Evolutionary conservation across 37 sponge, comb jelly and placozoan genomes (phyloP), one percentile per base, ranked within the genome.

Genomic region (Spongilla lacustris): DNA sequence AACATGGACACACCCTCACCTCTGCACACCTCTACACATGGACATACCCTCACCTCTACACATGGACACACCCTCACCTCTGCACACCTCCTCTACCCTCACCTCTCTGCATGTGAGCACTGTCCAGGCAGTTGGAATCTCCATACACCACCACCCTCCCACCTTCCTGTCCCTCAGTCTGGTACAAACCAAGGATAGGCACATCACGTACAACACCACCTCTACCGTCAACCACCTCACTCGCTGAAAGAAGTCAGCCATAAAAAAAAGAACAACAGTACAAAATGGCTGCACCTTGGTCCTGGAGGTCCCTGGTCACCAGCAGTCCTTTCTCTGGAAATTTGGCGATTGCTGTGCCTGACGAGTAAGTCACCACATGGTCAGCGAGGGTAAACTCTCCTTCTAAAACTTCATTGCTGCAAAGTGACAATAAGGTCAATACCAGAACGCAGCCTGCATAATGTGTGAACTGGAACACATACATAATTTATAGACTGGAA

Each of bases 91-190:
- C 58, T 13, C 58, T 22, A 73, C 35, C 9, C 32, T 30, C 68
- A 95, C 95, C 91, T 77, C 74, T 86, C 46, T 89, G 94, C 68
- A 91, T 50, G 94, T 98, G 97, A 46, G 95, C 93, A 73, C 89
- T 91, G 79, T 99, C 99, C 32, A 99, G 78, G 87, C 99, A 99
- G 90, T 96, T 96, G 22, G 98, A 97, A 87, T 99, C 99, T 21
- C 98, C 98, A 72, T 87, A 99, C 26, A 92, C 88, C 1, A 80
- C 95, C 29, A 99, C 75, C 19, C 93, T 82, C 0, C 99, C 98
- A 10, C 96, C 86, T 5, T 23, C 32, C 33, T 75, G 77, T 1
- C 41, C n/a, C 19, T 81, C 92, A 4, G 90, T 86, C 81, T 94
- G 89, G 71, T 98, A 91, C 28, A 98, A 68, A 0, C 95, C 98